Evolutionary conservation across 2,113 vertebrate genomes (phyloP), one percentile per base, ranked within the genome.

Genomic region (Taurulus bubalis): DNA sequence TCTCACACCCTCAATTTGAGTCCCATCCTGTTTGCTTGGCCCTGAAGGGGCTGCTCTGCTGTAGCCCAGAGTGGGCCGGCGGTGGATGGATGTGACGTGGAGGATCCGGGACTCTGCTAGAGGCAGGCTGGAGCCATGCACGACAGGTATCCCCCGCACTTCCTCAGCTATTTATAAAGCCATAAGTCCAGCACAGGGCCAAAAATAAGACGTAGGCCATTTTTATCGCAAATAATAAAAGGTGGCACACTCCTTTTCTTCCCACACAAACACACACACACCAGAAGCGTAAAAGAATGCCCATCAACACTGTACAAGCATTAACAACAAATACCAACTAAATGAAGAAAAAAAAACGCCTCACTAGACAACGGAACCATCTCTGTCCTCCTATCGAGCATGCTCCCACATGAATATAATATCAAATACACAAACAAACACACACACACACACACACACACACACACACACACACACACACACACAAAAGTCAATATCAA

Each of bases 161-260:
- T 94, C 93, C 94, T 94, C 64, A 2, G 86, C 93, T 95, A 95
- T 96, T 96, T 94, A 91, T 95, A 95, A 87, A 89, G 85, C 77
- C 60, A 66, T 30, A 80, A 93, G 91, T 88, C 90, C 87, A 71
- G 87, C 71, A 40, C 62, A 47, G 80, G 90, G 89, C 93, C 94
- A 94, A 94, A 95, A 96, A 96, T 95, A 96, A 94, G 85, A 92
- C 87, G 38, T 85, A 76, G 88, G 89, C 90, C 94, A 93, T 94
- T 94, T 94, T 92, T 93, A 93, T 83, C 91, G 87, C 71, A 77
- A 88, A 92, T 86, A 87, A 92, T 87, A 81, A 91, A 9, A 84
- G 64, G 79, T 32, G 14, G 26, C 85, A 70, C 68, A 30, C 71
- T 78, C 64, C 62, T 65, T 45, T 80, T 36, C 51, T 65, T 70